A percentile compares a stretch with the other conserved stretches of the same genome.
Evolutionary conservation across 2,113 vertebrate genomes (phyloP).

Genomic region (Petrocephalus zakoni): DNA sequence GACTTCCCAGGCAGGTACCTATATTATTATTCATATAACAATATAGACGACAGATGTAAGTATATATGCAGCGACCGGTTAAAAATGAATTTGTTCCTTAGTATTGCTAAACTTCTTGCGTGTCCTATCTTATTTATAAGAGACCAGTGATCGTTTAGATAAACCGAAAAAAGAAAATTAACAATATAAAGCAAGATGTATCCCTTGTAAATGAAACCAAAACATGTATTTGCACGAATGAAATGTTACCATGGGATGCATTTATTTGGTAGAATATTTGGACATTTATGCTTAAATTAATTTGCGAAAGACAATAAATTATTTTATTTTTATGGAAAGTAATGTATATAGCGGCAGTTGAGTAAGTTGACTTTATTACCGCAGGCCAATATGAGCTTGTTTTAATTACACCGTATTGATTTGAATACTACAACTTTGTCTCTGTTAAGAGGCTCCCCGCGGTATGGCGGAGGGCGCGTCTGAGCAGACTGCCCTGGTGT

Average conservation of each 20-base stretch:
- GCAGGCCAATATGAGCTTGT: neutral
- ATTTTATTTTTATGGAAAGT: neutral
- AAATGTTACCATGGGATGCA: neutral
- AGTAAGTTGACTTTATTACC: neutral
- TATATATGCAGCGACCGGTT: neutral
- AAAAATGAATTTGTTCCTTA: neutral
- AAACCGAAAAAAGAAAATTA: neutral
- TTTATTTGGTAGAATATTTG: neutral
- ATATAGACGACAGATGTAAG: neutral
- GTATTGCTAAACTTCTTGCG: neutral
- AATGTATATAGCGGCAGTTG: neutral
- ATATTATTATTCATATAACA: neutral
- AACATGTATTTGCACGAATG: neutral
- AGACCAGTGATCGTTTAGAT: neutral
- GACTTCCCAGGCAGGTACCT: conserved; percentile 7
- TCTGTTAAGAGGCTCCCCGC: neutral
- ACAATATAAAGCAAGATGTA: neutral
- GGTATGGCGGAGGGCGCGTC: conserved; percentile 17
- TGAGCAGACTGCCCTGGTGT: conserved; percentile 48
- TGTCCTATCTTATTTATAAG: neutral
- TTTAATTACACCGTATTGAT: neutral
- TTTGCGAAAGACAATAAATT: neutral
- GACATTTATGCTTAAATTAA: neutral
- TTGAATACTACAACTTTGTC: neutral
- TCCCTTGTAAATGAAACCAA: neutral